These are phyloP conservation scores for Darwinula stevensoni DNA, from an alignment of 2,888 invertebrate species.

Conservation along the genomic window DNA sequence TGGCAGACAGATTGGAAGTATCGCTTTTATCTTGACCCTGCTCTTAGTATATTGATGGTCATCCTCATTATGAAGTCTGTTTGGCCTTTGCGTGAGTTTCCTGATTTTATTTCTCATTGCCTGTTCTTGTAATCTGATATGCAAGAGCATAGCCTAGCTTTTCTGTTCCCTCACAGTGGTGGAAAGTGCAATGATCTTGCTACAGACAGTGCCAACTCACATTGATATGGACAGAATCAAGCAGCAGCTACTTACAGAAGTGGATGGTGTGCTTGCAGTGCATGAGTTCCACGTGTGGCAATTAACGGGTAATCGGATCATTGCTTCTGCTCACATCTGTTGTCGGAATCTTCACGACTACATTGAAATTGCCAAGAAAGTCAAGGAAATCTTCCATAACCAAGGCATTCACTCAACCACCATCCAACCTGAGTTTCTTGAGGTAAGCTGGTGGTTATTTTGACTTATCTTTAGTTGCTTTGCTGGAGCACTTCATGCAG, in stretches of 20 bases:
- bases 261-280: slow-evolving; percentile 78
- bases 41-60: slow-evolving; percentile 63
- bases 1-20: slow-evolving; percentile 37
- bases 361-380: slow-evolving; percentile 83
- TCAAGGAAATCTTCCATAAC: slow-evolving; percentile 90
- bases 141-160: too few relatives aligned
- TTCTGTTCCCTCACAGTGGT: slow-evolving; percentile 29
- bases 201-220: slow-evolving; percentile 96
- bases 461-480: slow-evolving; percentile 11
- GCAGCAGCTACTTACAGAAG: slow-evolving; percentile 50
- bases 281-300: slow-evolving; percentile 99
- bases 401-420: slow-evolving; percentile 97
- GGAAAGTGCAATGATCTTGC: slow-evolving; percentile 72
- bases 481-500: too few relatives aligned
- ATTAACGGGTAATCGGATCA: slow-evolving; percentile 78
- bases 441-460: slow-evolving; percentile 20
- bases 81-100: slow-evolving; percentile 36
- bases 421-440: slow-evolving; percentile 90
- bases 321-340: slow-evolving; percentile 85
- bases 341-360: slow-evolving; percentile 83
- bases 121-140: background rate
- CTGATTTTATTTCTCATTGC: background rate
- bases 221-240: slow-evolving; percentile 83
- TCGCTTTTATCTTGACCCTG: slow-evolving; percentile 67
- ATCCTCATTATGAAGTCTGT: slow-evolving; percentile 56